phyloP scores from a whole-genome alignment of 2,888 invertebrate species.

The Siphlonurus alternatus region DNA sequence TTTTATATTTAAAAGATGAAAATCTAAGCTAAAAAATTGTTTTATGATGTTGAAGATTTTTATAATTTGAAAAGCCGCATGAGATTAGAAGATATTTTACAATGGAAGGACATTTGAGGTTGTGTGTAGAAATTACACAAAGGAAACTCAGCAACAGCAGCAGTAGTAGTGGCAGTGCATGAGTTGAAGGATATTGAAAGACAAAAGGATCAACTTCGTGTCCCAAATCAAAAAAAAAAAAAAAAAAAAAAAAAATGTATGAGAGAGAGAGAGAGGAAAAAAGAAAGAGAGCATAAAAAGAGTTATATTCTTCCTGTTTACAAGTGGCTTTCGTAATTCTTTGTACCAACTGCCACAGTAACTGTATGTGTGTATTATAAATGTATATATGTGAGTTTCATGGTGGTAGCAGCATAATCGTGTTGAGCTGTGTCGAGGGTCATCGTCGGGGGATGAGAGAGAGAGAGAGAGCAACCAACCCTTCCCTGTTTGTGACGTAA shows the following conservation, averaged over 20 bases:
- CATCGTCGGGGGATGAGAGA: too few species aligned
- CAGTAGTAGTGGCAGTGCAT: background rate
- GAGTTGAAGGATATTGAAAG: background rate
- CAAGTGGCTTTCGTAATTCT: background rate
- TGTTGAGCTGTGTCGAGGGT: too few species aligned
- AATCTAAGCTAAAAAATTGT: background rate
- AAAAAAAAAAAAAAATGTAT: background rate
- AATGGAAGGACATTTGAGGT: background rate
- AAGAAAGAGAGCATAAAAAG: background rate
- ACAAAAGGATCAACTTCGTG: background rate
- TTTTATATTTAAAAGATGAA: background rate
- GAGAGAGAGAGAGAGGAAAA: background rate
- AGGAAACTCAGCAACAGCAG: background rate
- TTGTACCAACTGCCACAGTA: background rate
- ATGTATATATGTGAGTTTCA: too few species aligned
- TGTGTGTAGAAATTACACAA: background rate
- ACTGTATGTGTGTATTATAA: too few species aligned
- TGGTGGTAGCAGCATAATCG: too few species aligned
- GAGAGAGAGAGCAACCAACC: too few species aligned
- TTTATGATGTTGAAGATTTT: background rate
- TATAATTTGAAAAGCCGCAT: background rate
- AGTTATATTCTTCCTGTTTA: background rate
- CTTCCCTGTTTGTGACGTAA: too few species aligned
- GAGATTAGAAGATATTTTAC: background rate
- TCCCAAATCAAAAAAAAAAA: background rate